These are phyloP conservation scores for Hippoglossus hippoglossus DNA, from an alignment of 2,797 vertebrate genomes.

Conservation along the genomic window DNA sequence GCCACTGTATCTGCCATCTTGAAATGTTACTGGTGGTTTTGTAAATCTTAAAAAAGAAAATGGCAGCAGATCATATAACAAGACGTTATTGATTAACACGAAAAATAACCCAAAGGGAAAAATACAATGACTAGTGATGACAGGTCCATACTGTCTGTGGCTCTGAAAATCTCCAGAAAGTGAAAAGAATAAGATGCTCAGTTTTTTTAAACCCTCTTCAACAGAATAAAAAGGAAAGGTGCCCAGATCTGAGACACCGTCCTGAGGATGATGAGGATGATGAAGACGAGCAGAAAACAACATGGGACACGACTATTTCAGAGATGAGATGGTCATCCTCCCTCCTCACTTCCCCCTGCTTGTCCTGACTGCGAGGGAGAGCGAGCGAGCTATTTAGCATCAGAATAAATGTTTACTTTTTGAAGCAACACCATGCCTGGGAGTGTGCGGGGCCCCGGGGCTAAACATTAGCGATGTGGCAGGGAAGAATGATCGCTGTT, in stretches of 20 bases:
- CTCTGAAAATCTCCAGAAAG: neutral
- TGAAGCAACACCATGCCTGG: slow-evolving; percentile 32
- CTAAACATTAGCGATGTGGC: slow-evolving; percentile 42
- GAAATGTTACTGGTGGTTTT: no score
- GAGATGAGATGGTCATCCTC: slow-evolving; percentile 5
- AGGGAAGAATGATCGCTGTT: slow-evolving; percentile 61
- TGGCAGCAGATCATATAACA: neutral
- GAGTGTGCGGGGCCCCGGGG: slow-evolving; percentile 31
- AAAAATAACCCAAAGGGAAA: neutral
- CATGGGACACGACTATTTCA: neutral
- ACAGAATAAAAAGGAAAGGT: neutral
- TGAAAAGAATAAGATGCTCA: neutral
- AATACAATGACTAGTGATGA: neutral
- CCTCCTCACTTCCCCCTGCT: slow-evolving; percentile 12
- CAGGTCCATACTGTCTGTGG: neutral
- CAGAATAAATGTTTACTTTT: slow-evolving; percentile 61
- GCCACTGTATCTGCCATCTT: no score
- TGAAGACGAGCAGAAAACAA: slow-evolving; percentile 6
- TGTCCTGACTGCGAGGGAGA: slow-evolving; percentile 4
- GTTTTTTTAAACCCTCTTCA: neutral
- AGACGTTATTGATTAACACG: no score
- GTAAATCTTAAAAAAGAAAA: no score
- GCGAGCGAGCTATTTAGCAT: slow-evolving; percentile 31
- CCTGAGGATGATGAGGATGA: slow-evolving; percentile 7
- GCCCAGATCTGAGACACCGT: neutral